phyloP scores from a whole-genome alignment of 2,888 invertebrate species.

The Rotaria magnacalcarata region DNA sequence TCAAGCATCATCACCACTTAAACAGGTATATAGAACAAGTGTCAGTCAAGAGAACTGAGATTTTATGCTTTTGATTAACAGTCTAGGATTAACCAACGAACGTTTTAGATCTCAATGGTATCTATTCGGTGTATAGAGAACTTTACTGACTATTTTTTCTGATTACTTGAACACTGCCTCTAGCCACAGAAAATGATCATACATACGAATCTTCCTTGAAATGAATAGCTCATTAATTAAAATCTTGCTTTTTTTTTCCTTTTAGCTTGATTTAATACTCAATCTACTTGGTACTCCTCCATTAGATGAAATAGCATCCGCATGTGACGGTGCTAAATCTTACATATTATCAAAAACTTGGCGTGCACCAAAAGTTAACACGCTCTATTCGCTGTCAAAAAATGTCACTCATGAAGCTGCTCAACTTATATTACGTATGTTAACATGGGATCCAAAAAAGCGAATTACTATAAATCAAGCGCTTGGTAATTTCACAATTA shows the following conservation, averaged over 20 bases:
- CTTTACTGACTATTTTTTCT: too few species aligned
- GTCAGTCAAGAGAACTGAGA: too few species aligned
- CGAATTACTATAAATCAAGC: slow-evolving; percentile 41
- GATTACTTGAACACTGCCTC: too few species aligned
- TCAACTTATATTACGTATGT: slow-evolving; percentile 77
- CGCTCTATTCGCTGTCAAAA: slow-evolving; percentile 66
- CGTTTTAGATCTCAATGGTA: too few species aligned
- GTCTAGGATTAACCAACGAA: too few species aligned
- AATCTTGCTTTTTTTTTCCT: too few species aligned
- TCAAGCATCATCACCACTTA: slow-evolving; percentile 94
- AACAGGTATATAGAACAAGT: slow-evolving; percentile 63
- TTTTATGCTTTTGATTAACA: too few species aligned
- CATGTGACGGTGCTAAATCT: slow-evolving; percentile 78
- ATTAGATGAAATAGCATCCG: slow-evolving; percentile 71
- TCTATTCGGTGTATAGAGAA: too few species aligned
- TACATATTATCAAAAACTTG: slow-evolving; percentile 62
- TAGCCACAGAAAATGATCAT: too few species aligned
- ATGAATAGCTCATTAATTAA: too few species aligned
- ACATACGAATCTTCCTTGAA: too few species aligned
- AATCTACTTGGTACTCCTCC: slow-evolving; percentile 92
- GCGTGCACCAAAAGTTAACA: slow-evolving; percentile 8
- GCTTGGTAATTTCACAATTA: not conserved
- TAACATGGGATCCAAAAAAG: slow-evolving; percentile 46
- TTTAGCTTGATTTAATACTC: slow-evolving; percentile 64
- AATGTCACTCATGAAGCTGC: slow-evolving; percentile 88